Base-by-base conservation (phyloP, 2,113 vertebrate species). In the Empidonax traillii region DNA sequence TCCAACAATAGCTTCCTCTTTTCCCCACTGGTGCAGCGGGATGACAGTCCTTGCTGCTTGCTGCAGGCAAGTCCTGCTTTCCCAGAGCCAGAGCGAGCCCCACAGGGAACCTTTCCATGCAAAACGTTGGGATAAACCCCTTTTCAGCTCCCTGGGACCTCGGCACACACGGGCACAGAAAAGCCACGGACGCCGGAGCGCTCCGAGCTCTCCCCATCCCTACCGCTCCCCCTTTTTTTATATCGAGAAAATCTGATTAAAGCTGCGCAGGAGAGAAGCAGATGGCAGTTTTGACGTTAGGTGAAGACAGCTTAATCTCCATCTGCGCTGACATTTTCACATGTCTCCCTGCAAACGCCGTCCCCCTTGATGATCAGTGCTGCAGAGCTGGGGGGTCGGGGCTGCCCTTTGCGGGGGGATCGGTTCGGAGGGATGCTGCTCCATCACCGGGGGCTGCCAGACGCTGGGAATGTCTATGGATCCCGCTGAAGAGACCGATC, bases 261-360 rank as follows among this genome's bases (percentile, higher is more conserved):
- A 91, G 91, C 89, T 41, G 67, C 49, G 65, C 92, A 56, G 91
- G 63, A 90, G 92, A 89, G 85, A 69, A 94, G 93, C 95, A 97
- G 97, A 97, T 97, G 97, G 96, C 77, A 90, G 83, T 67, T 97
- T 93, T 96, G 96, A 97, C 74, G 46, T 94, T 91, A 94, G 96
- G 96, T 92, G 93, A 93, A 90, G 91, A 97, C 43, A 30, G 87
- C 96, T 97, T 97, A 97, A 97, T 96, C 94, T 97, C 96, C 96
- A 96, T 97, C 97, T 97, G 96, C 56, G 89, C 95, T 97, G 95
- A 95, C 92, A 94, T 97, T 97, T 93, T 49, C 94, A 53, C 76
- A 75, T 61, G 61, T 31, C 87, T 96, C 83, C 89, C 91, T 92
- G 93, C 79, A 52, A 77, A 35, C 2, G 5, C 69, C 24, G 75